Evolutionary conservation across 2,797 vertebrate species (phyloP).

Genomic region (Orestias chungarensis): DNA sequence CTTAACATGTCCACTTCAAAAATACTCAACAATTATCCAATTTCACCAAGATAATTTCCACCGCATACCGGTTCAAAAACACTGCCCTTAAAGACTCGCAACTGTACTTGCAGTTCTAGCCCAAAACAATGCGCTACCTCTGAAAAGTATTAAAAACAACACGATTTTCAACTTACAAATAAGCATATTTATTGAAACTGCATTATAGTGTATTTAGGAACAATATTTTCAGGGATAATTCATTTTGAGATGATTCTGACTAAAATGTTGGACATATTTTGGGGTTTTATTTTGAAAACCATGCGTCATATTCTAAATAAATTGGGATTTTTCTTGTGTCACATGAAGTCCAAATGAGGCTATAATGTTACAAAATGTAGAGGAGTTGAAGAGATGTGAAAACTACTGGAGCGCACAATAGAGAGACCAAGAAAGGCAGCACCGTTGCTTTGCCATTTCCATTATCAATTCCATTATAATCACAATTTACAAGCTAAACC

Average conservation of each 20-base stretch:
- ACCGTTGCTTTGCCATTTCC: conserved; percentile 50
- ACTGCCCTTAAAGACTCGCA: no score
- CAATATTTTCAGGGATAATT: background rate
- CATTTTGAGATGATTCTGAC: background rate
- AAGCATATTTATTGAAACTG: background rate
- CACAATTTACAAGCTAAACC: conserved; percentile 48
- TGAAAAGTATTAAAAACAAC: background rate
- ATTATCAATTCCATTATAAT: conserved; percentile 35
- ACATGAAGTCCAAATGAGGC: background rate
- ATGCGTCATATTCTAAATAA: background rate
- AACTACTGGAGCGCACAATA: background rate
- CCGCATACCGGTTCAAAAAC: no score
- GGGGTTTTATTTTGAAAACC: background rate
- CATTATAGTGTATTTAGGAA: background rate
- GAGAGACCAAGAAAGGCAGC: conserved; percentile 10
- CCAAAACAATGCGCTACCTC: background rate
- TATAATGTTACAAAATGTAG: background rate
- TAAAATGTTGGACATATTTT: background rate
- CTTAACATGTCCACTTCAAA: no score
- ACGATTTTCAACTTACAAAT: background rate
- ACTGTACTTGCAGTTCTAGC: no score
- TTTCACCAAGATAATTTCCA: no score
- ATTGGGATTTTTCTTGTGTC: background rate
- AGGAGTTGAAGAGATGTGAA: background rate
- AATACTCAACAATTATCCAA: no score